Evolutionary conservation across 2,797 vertebrate genomes (phyloP).

Genomic region (Sparidentex hasta): DNA sequence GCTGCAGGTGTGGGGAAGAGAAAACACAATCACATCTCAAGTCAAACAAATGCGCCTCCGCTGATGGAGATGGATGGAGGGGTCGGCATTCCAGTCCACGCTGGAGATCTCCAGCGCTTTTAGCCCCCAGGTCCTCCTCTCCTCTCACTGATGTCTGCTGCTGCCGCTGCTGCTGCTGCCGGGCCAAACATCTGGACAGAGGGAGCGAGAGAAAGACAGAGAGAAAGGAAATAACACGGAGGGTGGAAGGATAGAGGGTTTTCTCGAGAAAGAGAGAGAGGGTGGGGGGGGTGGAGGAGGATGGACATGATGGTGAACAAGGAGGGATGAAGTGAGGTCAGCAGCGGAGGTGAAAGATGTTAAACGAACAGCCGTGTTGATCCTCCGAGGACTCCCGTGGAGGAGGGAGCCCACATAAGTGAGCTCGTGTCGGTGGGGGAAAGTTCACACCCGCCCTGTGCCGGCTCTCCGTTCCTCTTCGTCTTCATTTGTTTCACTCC

Average conservation of each 20-base stretch:
- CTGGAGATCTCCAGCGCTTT: constrained; percentile 70
- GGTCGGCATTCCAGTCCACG: constrained; percentile 83
- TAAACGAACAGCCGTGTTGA: constrained; percentile 72
- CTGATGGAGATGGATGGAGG: constrained; percentile 85
- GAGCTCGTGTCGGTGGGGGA: constrained; percentile 54
- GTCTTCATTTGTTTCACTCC: constrained; percentile 57
- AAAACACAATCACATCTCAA: constrained; percentile 85
- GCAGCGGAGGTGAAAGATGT: constrained; percentile 69
- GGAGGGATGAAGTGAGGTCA: constrained; percentile 63
- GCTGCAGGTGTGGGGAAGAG: constrained; percentile 86
- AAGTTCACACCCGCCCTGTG: constrained; percentile 62
- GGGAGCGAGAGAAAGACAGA: not conserved
- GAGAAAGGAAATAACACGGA: constrained; percentile 40
- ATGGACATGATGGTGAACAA: constrained; percentile 24
- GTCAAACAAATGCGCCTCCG: constrained; percentile 80
- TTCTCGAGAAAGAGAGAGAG: not conserved
- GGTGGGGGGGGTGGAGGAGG: constrained; percentile 9
- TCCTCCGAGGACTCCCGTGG: constrained; percentile 61
- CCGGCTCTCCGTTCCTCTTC: constrained; percentile 42
- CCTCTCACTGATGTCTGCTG: constrained; percentile 25
- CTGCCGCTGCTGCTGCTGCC: constrained; percentile 42
- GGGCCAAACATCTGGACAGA: constrained; percentile 78
- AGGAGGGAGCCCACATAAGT: constrained; percentile 68
- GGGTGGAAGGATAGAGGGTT: constrained; percentile 39
- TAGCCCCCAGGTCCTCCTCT: constrained; percentile 48